A percentile compares a stretch with the other conserved stretches of the same genome.
Evolutionary conservation across 2,797 vertebrate genomes (phyloP).

Genomic region (Bryconaethiops microstoma): DNA sequence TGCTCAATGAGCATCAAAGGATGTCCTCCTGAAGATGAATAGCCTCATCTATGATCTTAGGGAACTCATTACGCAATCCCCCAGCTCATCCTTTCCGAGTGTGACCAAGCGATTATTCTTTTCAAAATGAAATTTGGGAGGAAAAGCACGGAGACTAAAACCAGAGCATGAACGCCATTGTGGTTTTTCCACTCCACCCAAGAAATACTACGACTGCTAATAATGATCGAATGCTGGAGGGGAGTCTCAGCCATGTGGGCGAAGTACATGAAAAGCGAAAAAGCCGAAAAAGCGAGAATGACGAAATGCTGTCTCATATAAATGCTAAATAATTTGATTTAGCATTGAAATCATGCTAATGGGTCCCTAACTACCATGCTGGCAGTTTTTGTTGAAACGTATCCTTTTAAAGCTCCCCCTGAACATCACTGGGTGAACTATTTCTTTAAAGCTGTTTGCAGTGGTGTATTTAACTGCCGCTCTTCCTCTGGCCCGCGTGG

Average conservation of each 20-base stretch:
- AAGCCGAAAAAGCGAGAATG: too few relatives aligned
- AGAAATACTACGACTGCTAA: background rate
- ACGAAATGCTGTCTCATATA: too few relatives aligned
- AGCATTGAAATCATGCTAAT: too few relatives aligned
- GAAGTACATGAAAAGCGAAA: background rate
- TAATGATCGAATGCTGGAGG: slow-evolving; percentile 10
- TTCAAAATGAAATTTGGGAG: slow-evolving; percentile 14
- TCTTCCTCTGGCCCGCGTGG: slow-evolving; percentile 39
- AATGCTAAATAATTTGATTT: too few relatives aligned
- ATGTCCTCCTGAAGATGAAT: slow-evolving; percentile 76
- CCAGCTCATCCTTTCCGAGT: slow-evolving; percentile 53
- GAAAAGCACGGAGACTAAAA: slow-evolving; percentile 1
- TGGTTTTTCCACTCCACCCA: background rate
- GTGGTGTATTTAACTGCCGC: slow-evolving; percentile 20
- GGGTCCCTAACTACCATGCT: background rate
- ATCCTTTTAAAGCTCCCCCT: background rate
- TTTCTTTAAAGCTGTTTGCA: slow-evolving; percentile 2
- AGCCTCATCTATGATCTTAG: slow-evolving; percentile 73
- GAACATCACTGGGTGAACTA: background rate
- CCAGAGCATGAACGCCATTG: background rate
- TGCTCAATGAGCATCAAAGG: slow-evolving; percentile 71
- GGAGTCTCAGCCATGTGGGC: background rate
- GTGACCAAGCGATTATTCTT: slow-evolving; percentile 30
- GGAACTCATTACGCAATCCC: slow-evolving; percentile 66
- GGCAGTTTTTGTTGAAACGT: background rate